phyloP scores from a whole-genome alignment of 2,113 vertebrate genomes.

The Dunckerocampus dactyliophorus region DNA sequence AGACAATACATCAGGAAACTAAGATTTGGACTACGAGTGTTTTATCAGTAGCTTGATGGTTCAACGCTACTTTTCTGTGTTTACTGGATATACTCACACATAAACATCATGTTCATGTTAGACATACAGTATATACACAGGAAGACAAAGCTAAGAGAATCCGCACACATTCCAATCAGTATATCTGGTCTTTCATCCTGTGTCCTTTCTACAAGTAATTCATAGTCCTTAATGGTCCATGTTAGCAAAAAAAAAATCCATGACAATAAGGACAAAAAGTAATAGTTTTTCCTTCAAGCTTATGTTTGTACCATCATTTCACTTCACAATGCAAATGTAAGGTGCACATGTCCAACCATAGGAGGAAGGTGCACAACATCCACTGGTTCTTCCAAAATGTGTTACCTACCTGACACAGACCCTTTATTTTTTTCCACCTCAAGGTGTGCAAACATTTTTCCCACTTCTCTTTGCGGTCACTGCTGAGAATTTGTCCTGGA shows the following conservation, averaged over 20 bases:
- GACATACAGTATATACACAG: constrained; percentile 40
- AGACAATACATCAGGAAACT: constrained; percentile 15
- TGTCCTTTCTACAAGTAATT: background rate
- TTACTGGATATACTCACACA: constrained; percentile 19
- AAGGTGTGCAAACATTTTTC: constrained; percentile 36
- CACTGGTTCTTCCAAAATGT: constrained; percentile 57
- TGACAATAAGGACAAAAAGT: constrained; percentile 24
- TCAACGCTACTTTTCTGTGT: constrained; percentile 26
- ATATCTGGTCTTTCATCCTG: background rate
- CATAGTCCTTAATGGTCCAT: constrained; percentile 11
- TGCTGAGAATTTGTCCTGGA: constrained; percentile 18
- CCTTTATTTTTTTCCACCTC: constrained; percentile 34
- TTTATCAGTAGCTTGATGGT: constrained; percentile 25
- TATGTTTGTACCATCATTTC: constrained; percentile 46
- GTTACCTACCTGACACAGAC: constrained; percentile 36
- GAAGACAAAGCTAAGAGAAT: constrained; percentile 40
- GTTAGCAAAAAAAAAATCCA: constrained; percentile 15
- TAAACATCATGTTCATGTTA: constrained; percentile 18
- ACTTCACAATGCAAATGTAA: constrained; percentile 77
- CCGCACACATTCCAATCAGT: background rate
- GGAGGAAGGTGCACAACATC: constrained; percentile 83
- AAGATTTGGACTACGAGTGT: constrained; percentile 24
- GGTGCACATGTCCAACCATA: constrained; percentile 95
- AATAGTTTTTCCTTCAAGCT: constrained; percentile 40
- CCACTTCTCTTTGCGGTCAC: constrained; percentile 27